These are phyloP conservation scores for Charanyca ferruginea DNA, from an alignment of 2,888 invertebrate genomes.

Conservation along the genomic window DNA sequence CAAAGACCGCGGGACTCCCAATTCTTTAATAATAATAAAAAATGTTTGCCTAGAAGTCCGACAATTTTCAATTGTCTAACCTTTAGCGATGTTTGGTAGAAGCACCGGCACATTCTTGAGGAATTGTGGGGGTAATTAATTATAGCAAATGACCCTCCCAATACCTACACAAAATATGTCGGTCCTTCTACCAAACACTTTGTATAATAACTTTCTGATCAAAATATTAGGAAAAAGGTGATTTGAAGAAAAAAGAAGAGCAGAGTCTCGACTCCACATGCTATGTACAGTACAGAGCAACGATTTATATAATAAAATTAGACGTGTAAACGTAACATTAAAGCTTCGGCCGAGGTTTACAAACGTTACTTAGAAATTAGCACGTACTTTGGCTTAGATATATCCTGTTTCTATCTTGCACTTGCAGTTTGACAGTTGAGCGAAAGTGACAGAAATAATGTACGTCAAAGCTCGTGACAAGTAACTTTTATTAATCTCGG, in stretches of 20 bases:
- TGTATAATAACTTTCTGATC: constrained; percentile 9
- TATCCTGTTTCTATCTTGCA: no score
- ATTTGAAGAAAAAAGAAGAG: constrained; percentile 18
- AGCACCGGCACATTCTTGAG: no score
- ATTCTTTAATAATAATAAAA: constrained; percentile 10
- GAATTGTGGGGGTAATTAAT: no score
- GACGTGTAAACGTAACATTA: constrained; percentile 36
- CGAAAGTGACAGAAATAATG: no score
- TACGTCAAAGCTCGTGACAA: no score
- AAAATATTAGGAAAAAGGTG: constrained; percentile 46
- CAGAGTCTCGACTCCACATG: constrained; percentile 56
- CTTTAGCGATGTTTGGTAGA: no score
- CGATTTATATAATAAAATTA: constrained; percentile 58
- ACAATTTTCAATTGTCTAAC: constrained; percentile 37
- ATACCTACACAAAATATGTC: no score
- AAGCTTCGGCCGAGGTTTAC: not conserved
- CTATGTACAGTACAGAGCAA: constrained; percentile 74
- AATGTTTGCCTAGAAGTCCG: not conserved
- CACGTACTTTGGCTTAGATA: not conserved
- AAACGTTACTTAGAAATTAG: not conserved
- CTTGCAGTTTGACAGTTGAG: no score
- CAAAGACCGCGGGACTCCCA: constrained; percentile 72
- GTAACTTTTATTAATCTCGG: no score
- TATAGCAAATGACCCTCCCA: no score
- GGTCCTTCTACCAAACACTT: no score